Evolutionary conservation across 2,888 invertebrate genomes (phyloP), one percentile per base, ranked within the genome.

Genomic region (Schizaphis graminum): DNA sequence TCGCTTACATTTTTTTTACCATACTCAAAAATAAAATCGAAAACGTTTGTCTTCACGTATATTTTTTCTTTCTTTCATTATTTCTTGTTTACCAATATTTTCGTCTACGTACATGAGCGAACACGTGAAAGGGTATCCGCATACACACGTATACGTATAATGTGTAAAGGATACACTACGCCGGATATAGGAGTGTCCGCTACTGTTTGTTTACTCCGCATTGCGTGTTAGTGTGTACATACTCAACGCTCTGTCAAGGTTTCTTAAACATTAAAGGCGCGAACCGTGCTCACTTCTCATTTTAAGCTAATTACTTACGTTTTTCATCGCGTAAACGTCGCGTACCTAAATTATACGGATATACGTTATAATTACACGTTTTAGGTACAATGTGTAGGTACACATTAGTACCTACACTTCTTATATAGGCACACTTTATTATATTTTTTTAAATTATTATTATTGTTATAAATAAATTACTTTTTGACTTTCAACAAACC

Each of bases 121-220:
- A 91, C 35, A 67, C 86, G 87, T 87, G 87, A 92, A 92, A 92
- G 86, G 92, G 86, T 87, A 85, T 91, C 85, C 85, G n/a, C 47
- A 44, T 61, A 44, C 28, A 61, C 28, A 24, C 26, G 26, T 84
- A 41, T 35, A 84, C 24, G 44, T 44, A 86, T 49, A 49, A 61
- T 44, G 44, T n/a, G 61, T 86, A 87, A 92, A 87, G 91, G 91
- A 92, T 87, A 92, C 91, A 85, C 44, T 86, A 84, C 93, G 89
- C 94, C 94, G 94, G 94, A 94, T 94, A 94, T 94, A 91, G 94
- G 94, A 86, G 94, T 93, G 94, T 94, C 90, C 92, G 94, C 94
- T 94, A 94, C 94, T 91, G 94, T 94, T 94, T 91, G 94, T 94
- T 94, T 86, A 91, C 61, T 87, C 67, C 28, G 88, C 53, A 35